Conservation (phyloP, 2,797 vertebrate genomes). For the Diceros bicornis region DNA sequence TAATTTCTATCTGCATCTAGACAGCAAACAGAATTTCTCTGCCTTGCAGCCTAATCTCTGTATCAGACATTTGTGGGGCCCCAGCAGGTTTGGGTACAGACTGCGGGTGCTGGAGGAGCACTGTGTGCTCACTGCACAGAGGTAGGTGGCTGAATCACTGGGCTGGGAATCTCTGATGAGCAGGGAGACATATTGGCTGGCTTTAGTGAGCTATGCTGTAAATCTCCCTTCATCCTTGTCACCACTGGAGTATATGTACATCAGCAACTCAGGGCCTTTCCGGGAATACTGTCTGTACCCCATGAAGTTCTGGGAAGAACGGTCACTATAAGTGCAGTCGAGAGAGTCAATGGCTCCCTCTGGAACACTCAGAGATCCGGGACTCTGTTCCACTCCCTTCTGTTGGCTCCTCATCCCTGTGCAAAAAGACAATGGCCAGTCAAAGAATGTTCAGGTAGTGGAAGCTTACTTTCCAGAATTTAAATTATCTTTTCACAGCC, state of each 20-base stretch:
- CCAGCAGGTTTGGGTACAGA: conserved; percentile 30
- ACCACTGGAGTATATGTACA: fast-evolving
- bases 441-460: no score
- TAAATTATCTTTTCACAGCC: not conserved
- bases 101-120: not conserved
- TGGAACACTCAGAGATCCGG: not conserved
- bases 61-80: not conserved
- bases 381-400: conserved; percentile 60
- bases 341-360: not conserved
- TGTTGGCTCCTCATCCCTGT: conserved; percentile 65
- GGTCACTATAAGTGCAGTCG: conserved; percentile 55
- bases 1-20: not conserved
- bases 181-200: not conserved
- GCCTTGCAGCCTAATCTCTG: not conserved
- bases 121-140: conserved; percentile 77
- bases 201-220: not conserved
- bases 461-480: not conserved
- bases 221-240: not conserved
- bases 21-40: not conserved
- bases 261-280: not conserved
- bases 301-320: fast-evolving
- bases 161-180: conserved; percentile 14
- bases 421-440: not conserved
- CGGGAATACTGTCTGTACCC: conserved; percentile 73
- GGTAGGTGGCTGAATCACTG: conserved; percentile 76